Base-by-base conservation (phyloP, 2,888 invertebrate genomes). In the Sturmia bella region DNA sequence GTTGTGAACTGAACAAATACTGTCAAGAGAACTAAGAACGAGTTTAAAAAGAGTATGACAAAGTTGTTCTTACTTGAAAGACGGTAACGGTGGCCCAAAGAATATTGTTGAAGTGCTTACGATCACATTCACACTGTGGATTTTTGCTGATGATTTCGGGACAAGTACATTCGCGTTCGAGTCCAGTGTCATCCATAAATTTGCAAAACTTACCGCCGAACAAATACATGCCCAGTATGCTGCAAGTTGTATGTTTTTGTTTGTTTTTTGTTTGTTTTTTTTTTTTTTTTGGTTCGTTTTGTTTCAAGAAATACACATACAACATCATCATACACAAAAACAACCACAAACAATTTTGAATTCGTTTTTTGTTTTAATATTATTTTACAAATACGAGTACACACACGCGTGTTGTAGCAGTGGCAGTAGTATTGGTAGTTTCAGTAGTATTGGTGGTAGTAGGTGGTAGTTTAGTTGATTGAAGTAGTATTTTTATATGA, bases 201-300 rank as follows among this genome's bases (percentile, higher is more conserved):
- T 97, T 97, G 96, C 98, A 98, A 97, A 98, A 98, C 96, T 98
- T 98, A 96, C 98, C 98, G 93, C 98, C 98, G 94, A 98, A 98
- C 93, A 98, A 96, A 94, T 97, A 97, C 98, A 98, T 98, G 93
- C 98, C 98, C 94, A 98, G 96, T 93, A 98, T 97, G 95, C 98
- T 98, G 96, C 88, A 88, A 89, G 78, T 83, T 80, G 78, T 73
- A 72, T 78, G 43, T 59, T 72, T 50, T 50, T 54, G 24, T 32
- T 64, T 54, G n/a, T 19, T 64, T 56, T 56, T 66, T 5, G 17
- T 64, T 64, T 48, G 56, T 37, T 39, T 41, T 41, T 4, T 19
- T 54, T 69, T 69, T 54, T 12, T 24, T 59, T 59, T 57, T 37
- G 27, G 4, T 57, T 45, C 41, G 68, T 54, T 24, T 45, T 63